Evolutionary conservation across 2,888 invertebrate genomes (phyloP).

Genomic region (Euzetes globulus): DNA sequence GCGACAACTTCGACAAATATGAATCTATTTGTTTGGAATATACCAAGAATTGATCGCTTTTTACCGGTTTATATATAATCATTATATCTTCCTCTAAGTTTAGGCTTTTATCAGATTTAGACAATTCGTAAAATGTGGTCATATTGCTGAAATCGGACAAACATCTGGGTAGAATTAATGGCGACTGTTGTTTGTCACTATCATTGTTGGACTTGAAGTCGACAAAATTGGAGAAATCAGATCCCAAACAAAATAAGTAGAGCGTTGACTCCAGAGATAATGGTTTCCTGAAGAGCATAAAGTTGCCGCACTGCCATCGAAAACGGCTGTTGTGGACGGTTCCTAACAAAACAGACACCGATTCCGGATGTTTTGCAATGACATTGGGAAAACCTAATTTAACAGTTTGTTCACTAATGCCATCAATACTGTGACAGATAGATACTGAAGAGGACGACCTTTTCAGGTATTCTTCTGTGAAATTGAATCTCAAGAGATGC

Average conservation of each 20-base stretch:
- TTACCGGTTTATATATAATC: constrained; percentile 21
- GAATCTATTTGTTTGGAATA: constrained; percentile 10
- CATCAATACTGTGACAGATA: constrained; percentile 8
- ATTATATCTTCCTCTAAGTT: constrained; percentile 8
- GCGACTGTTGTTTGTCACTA: neutral
- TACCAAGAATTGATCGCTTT: neutral
- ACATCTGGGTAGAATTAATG: neutral
- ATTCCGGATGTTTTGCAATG: constrained; percentile 14
- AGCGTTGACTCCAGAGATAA: constrained; percentile 14
- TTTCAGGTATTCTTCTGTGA: constrained; percentile 3
- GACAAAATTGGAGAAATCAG: constrained; percentile 1
- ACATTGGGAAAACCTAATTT: constrained; percentile 24
- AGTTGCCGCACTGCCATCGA: neutral
- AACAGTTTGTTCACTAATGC: constrained; percentile 2
- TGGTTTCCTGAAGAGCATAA: neutral
- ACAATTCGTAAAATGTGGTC: constrained; percentile 3
- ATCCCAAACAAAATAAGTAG: constrained; percentile 25
- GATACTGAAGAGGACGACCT: neutral
- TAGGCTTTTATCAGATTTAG: constrained; percentile 6
- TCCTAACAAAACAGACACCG: neutral
- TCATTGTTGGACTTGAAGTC: neutral
- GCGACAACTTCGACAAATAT: neutral
- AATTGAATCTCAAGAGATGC: constrained; percentile 22
- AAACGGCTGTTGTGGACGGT: neutral
- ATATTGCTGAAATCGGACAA: neutral